Evolutionary conservation across 2,797 vertebrate species (phyloP).

Genomic region (Hypotaenidia philippensis): DNA sequence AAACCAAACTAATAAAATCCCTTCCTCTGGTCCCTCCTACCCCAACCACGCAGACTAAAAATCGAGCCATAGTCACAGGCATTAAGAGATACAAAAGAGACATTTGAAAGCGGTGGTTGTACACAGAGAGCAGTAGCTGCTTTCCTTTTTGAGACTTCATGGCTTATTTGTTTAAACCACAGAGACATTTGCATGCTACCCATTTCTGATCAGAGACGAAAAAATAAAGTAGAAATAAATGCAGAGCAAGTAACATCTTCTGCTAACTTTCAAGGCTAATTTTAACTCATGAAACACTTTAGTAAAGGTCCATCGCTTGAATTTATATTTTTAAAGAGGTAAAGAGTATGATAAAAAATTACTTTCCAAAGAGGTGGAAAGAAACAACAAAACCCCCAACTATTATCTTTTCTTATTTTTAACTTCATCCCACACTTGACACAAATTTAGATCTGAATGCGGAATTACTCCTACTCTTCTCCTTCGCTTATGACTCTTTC

Average conservation of each 20-base stretch:
- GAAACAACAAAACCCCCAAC: constrained; percentile 56
- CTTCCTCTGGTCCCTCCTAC: not conserved
- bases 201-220: not conserved
- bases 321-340: not conserved
- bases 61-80: not conserved
- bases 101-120: constrained; percentile 34
- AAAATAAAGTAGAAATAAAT: not conserved
- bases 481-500: constrained; percentile 44
- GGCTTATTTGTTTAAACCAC: constrained; percentile 66
- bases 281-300: constrained; percentile 8
- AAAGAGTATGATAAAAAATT: constrained; percentile 1
- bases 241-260: not conserved
- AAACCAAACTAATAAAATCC: not conserved
- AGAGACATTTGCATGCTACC: constrained; percentile 48
- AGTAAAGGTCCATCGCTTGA: not conserved
- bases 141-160: constrained; percentile 56
- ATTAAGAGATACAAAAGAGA: not conserved
- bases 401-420: constrained; percentile 72
- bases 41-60: not conserved
- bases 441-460: constrained; percentile 62
- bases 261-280: constrained; percentile 12
- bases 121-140: constrained; percentile 48
- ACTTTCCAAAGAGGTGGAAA: constrained; percentile 35
- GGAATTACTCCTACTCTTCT: constrained; percentile 65
- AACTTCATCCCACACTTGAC: constrained; percentile 58